Conservation (phyloP, 2,113 vertebrate species). For the Typhlomys cinereus region DNA sequence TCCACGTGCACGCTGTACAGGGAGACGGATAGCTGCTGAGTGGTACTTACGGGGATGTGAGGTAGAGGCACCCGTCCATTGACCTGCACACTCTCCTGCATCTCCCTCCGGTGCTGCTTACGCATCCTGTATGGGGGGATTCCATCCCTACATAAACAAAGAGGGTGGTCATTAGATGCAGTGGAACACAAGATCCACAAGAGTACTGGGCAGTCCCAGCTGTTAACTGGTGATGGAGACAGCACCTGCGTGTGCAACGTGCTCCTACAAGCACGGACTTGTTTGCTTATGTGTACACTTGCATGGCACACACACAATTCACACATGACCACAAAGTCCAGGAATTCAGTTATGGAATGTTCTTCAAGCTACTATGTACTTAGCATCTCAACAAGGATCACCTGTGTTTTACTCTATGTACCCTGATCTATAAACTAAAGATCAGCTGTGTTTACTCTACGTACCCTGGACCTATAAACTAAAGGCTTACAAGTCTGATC, state of each 20-base stretch:
- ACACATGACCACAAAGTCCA: not conserved
- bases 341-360: not conserved
- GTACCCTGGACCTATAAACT: not conserved
- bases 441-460: not conserved
- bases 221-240: not conserved
- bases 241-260: not conserved
- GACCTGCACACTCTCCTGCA: conserved; percentile 99
- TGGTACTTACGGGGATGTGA: conserved; percentile 97
- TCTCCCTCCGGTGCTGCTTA: conserved; percentile 97
- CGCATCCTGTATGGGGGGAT: conserved; percentile 95
- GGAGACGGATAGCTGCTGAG: no score
- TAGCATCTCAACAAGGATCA: not conserved
- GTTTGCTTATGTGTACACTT: not conserved
- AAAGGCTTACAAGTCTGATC: not conserved
- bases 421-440: not conserved
- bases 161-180: conserved; percentile 2
- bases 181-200: not conserved
- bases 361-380: not conserved
- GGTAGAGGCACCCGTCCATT: conserved; percentile 98
- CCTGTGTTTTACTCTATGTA: not conserved
- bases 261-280: no score
- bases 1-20: not conserved
- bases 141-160: conserved; percentile 90
- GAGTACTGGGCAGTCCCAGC: no score
- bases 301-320: not conserved